phyloP scores from a whole-genome alignment of 2,797 vertebrate species.

The Remorina albescens region DNA sequence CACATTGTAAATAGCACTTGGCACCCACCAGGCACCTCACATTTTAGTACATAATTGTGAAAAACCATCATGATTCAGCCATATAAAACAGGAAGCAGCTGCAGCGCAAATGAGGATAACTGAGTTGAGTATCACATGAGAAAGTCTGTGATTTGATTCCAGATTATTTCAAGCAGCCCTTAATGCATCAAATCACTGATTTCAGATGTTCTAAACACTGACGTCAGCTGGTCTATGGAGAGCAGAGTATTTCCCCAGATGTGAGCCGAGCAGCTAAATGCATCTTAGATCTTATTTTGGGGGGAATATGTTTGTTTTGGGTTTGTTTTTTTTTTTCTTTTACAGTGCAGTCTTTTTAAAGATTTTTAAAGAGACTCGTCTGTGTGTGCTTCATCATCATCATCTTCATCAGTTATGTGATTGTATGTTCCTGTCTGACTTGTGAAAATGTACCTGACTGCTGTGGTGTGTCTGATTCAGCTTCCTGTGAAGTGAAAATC shows the following conservation, averaged over 20 bases:
- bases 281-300: neutral
- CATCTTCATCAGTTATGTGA: neutral
- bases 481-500: conserved; percentile 26
- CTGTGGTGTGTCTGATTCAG: conserved; percentile 29
- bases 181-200: neutral
- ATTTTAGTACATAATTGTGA: neutral
- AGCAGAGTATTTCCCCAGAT: neutral
- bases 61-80: neutral
- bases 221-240: neutral
- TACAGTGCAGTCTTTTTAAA: conserved; percentile 22
- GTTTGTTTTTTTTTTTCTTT: too few species aligned
- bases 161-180: neutral
- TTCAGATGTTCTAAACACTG: too few species aligned
- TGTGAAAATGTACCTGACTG: conserved; percentile 30
- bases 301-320: neutral
- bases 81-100: neutral
- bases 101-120: neutral
- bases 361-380: conserved; percentile 34
- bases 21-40: too few species aligned
- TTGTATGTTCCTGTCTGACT: conserved; percentile 3
- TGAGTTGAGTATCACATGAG: neutral
- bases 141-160: neutral
- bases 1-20: neutral
- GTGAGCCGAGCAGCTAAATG: neutral
- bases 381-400: neutral